A percentile compares a stretch with the other conserved stretches of the same genome.
Conservation (phyloP, 2,888 invertebrate species). For the Eulithis testata region DNA sequence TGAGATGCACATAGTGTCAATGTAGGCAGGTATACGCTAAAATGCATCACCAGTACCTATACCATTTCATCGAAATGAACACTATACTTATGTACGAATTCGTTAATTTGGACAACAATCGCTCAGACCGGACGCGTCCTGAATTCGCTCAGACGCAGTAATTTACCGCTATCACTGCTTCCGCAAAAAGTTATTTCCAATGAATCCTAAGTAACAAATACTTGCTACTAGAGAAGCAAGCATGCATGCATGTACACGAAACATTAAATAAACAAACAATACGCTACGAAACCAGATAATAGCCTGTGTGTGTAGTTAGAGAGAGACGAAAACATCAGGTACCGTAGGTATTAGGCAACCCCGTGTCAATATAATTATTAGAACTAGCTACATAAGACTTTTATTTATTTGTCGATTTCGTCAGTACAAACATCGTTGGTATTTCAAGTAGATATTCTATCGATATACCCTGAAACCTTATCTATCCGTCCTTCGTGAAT, state of each 20-base stretch:
- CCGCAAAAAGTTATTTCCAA: conserved; percentile 26
- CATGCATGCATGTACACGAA: background rate
- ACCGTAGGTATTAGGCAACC: too few relatives aligned
- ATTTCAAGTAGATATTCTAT: background rate
- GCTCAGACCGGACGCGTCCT: conserved; percentile 35
- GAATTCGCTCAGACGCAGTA: conserved; percentile 45
- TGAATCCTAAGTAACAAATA: conserved; percentile 6
- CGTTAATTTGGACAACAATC: conserved; percentile 28
- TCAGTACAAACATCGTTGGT: background rate
- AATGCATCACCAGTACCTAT: too few relatives aligned
- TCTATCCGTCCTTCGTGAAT: conserved; percentile 45
- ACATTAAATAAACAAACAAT: too few relatives aligned
- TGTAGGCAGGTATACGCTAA: too few relatives aligned
- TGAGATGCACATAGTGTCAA: too few relatives aligned
- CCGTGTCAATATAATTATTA: too few relatives aligned
- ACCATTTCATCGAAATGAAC: too few relatives aligned
- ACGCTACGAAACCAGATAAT: too few relatives aligned
- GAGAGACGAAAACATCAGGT: too few relatives aligned
- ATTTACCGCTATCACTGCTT: conserved; percentile 45
- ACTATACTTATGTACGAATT: too few relatives aligned
- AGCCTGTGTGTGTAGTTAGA: too few relatives aligned
- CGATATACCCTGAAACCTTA: conserved; percentile 51
- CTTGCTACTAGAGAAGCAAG: background rate
- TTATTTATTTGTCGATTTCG: background rate
- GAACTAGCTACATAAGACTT: too few relatives aligned